These are phyloP conservation scores for Endomychus coccineus DNA, from an alignment of 2,888 invertebrate species.

Conservation along the genomic window DNA sequence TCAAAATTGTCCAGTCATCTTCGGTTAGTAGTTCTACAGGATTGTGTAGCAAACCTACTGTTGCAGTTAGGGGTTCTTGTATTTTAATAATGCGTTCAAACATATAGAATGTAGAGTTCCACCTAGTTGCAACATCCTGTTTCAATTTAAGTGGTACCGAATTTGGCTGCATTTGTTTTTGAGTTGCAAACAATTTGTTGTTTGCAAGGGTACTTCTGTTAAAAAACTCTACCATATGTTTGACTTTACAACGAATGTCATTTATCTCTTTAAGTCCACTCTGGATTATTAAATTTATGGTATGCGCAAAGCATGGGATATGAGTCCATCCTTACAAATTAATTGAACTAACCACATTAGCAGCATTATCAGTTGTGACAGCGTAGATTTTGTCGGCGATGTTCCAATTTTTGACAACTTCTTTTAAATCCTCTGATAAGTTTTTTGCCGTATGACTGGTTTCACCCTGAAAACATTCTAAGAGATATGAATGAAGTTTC, in stretches of 20 bases:
- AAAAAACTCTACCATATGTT: conserved; percentile 17
- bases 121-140: conserved; percentile 20
- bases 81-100: conserved; percentile 18
- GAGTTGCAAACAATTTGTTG: conserved; percentile 14
- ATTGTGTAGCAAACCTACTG: conserved; percentile 22
- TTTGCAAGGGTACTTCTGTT: conserved; percentile 12
- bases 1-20: conserved; percentile 19
- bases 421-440: conserved; percentile 17
- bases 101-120: conserved; percentile 23
- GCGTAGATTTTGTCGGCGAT: conserved; percentile 24
- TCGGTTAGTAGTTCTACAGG: conserved; percentile 19
- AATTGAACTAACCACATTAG: conserved; percentile 25
- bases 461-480: conserved; percentile 12
- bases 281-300: conserved; percentile 26
- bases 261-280: conserved; percentile 15
- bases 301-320: conserved; percentile 21
- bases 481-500: conserved; percentile 4
- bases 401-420: conserved; percentile 18
- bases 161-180: conserved; percentile 15
- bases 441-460: conserved; percentile 22
- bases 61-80: conserved; percentile 20
- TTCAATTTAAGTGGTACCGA: conserved; percentile 17
- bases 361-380: conserved; percentile 28
- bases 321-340: background rate
- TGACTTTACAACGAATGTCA: conserved; percentile 12